Percentiles rank a stretch among this genome's conserved stretches.
Evolutionary conservation across 2,888 invertebrate genomes (phyloP).

Genomic region (Tipula lateralis): DNA sequence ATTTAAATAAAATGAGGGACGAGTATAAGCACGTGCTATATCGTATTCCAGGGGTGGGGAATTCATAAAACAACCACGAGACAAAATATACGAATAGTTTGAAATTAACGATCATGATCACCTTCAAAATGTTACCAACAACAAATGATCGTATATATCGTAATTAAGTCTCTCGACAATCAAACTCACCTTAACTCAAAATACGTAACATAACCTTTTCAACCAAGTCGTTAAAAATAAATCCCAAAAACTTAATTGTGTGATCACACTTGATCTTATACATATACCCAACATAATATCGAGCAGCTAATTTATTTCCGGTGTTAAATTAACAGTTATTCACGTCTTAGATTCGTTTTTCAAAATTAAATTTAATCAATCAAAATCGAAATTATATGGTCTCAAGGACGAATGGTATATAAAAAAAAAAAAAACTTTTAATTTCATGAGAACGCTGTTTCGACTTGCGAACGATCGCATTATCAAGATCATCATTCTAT

Average conservation of each 20-base stretch:
- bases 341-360: background rate
- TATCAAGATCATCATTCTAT: slow-evolving; percentile 24
- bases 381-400: background rate
- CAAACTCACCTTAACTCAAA: no score
- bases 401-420: background rate
- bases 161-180: no score
- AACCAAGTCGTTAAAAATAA: background rate
- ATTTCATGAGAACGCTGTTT: background rate
- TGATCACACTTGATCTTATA: background rate
- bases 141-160: no score
- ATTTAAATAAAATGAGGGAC: no score
- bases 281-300: background rate
- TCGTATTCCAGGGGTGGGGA: no score
- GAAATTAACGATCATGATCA: no score
- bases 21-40: no score
- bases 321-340: slow-evolving; percentile 19
- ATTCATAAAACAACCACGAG: no score
- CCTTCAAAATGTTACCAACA: no score
- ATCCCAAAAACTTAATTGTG: background rate
- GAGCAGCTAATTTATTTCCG: background rate
- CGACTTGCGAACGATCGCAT: background rate
- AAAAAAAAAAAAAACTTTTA: background rate
- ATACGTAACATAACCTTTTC: background rate
- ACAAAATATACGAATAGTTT: no score
- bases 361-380: background rate